Evolutionary conservation across 2,113 vertebrate species (phyloP).

Genomic region (Sylvia atricapilla): DNA sequence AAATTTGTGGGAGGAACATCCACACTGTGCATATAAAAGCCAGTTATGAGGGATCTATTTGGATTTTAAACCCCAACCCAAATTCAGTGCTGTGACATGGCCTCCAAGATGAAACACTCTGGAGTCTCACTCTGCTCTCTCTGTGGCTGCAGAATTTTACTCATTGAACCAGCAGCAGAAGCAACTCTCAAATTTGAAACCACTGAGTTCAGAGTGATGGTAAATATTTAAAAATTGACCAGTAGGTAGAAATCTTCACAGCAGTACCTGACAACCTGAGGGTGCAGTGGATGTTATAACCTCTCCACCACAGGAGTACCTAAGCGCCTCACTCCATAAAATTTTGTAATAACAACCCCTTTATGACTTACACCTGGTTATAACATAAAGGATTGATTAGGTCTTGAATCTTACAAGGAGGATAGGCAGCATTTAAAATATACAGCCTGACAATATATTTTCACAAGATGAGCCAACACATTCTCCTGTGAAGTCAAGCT

Average conservation of each 20-base stretch:
- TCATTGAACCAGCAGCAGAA: not conserved
- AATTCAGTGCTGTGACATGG: not conserved
- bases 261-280: not conserved
- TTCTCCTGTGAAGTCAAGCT: constrained; percentile 24
- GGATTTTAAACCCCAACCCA: not conserved
- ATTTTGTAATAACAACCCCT: constrained; percentile 67
- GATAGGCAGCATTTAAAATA: constrained; percentile 66
- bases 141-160: not conserved
- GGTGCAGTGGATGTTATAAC: constrained; percentile 27
- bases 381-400: constrained; percentile 72
- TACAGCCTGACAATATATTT: constrained; percentile 64
- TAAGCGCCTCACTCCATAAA: constrained; percentile 64
- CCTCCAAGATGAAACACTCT: not conserved
- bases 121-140: not conserved
- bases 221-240: not conserved
- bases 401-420: constrained; percentile 62
- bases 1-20: not conserved
- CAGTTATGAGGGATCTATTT: not conserved
- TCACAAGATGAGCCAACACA: constrained; percentile 47
- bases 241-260: not conserved
- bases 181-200: not conserved
- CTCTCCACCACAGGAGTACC: constrained; percentile 26
- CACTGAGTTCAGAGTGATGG: not conserved
- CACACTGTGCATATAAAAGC: not conserved
- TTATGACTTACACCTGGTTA: constrained; percentile 74